Evolutionary conservation across 2,113 vertebrate genomes (phyloP).

Genomic region (Melanerpes aurifrons): DNA sequence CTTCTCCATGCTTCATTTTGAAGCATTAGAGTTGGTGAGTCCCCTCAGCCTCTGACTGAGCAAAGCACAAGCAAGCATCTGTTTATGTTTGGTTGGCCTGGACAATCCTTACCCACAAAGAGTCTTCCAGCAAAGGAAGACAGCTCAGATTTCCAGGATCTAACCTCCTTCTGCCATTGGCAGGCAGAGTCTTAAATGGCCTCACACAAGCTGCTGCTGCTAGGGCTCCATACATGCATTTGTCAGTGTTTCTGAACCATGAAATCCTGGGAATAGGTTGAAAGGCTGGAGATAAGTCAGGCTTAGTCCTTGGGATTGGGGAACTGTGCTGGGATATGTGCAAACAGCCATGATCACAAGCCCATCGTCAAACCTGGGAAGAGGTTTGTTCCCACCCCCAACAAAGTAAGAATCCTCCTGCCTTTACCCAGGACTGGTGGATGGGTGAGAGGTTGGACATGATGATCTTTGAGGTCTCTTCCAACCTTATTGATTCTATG

Average conservation of each 20-base stretch:
- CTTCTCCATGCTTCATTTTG: background rate
- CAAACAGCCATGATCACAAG: background rate
- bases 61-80: background rate
- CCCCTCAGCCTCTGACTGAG: background rate
- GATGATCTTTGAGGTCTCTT: too few relatives aligned
- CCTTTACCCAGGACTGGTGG: background rate
- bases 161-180: background rate
- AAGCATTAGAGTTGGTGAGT: background rate
- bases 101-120: background rate
- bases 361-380: background rate
- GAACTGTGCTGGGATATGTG: background rate
- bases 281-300: background rate
- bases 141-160: background rate
- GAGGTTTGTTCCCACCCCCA: background rate
- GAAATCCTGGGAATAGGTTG: background rate
- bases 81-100: background rate
- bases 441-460: background rate
- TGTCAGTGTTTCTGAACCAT: background rate
- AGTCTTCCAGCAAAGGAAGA: background rate
- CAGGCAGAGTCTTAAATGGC: background rate
- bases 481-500: too few relatives aligned
- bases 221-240: too few relatives aligned
- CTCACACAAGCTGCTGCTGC: background rate
- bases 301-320: background rate
- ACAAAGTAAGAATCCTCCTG: background rate